Conservation (phyloP, 2,888 invertebrate species). For the Chironomus riparius region DNA sequence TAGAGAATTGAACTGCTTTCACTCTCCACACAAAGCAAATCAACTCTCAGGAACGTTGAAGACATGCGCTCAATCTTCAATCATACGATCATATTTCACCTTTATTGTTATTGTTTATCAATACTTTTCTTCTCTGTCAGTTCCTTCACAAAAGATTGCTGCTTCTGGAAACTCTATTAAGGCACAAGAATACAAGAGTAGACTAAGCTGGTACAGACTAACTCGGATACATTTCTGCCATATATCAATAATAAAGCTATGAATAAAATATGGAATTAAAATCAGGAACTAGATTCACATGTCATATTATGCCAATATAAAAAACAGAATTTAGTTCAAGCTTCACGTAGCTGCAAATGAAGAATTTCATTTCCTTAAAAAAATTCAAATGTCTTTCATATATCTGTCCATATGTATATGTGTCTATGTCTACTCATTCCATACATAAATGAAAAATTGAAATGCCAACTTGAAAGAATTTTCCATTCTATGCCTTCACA, state of each 20-base stretch:
- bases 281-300: background rate
- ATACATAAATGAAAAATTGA: no score
- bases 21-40: background rate
- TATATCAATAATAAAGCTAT: background rate
- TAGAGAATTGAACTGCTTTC: background rate
- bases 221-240: background rate
- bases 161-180: background rate
- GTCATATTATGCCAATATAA: background rate
- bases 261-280: background rate
- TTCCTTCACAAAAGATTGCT: background rate
- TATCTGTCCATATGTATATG: no score
- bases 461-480: no score
- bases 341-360: background rate
- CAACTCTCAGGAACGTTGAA: background rate
- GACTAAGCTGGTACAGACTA: background rate
- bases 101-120: constrained; percentile 22
- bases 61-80: constrained; percentile 9
- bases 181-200: background rate
- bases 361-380: background rate
- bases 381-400: no score
- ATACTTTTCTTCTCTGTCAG: constrained; percentile 3
- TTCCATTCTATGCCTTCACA: background rate
- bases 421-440: no score
- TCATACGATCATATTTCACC: constrained; percentile 16
- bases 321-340: background rate